Evolutionary conservation across 2,888 invertebrate genomes (phyloP), one percentile per base, ranked within the genome.

Genomic region (Machimus atricapillus): DNA sequence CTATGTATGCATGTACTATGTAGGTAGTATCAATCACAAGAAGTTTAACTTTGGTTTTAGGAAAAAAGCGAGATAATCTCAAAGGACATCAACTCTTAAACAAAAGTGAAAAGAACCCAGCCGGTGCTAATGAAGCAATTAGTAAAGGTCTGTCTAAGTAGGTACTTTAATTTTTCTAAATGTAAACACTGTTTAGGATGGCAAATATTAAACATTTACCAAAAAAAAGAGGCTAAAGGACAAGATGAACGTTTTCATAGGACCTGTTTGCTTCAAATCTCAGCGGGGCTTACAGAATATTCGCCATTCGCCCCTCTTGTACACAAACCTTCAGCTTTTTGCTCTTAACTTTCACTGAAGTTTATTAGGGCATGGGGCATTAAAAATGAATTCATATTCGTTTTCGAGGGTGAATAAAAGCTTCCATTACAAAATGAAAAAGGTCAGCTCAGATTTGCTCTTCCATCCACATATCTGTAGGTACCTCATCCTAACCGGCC

Each of bases 361-460:
- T 85, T 73, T 85, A 74, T 74, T 43, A 46, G 73, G 85, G 23
- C 74, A 85, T 14, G 40, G 74, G 85, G 46, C 85, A 85, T 85
- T 85, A 85, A 85, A 85, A 74, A 85, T 85, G 34, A 74, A 85
- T 85, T 74, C 85, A 46, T 37, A 43, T 74, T 74, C 34, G 40
- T 73, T 74, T 74, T 74, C 31, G 43, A 85, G 74, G 23, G 27
- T 74, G 46, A 85, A 73, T 85, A 74, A 85, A 85, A 74, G 85
- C 85, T 73, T 43, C 74, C 85, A 85, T 85, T 85, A 85, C 43
- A 46, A 74, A 85, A 85, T 85, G 85, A 85, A 85, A 85, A 85
- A 85, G 85, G 85, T 85, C 85, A 85, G 46, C 73, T 85, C 58
- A 43, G 74, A 46, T 74, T 40, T 85, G 31, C 46, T 23, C 23